Conservation (phyloP, 2,888 invertebrate genomes). For the Girardia tigrina region DNA sequence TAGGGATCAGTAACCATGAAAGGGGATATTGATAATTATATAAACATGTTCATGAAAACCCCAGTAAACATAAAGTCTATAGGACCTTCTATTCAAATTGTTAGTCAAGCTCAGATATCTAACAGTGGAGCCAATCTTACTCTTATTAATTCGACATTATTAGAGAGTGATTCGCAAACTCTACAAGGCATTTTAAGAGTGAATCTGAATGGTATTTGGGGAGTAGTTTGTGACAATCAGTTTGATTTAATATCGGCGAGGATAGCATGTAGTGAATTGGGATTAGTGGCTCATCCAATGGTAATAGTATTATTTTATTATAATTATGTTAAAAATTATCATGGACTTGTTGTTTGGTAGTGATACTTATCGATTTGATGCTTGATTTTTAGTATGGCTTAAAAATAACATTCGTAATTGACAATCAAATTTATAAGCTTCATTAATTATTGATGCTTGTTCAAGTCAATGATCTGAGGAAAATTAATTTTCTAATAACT, state of each 20-base stretch:
- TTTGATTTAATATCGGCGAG: background rate
- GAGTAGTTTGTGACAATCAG: conserved; percentile 14
- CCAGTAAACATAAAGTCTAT: background rate
- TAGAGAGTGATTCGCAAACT: background rate
- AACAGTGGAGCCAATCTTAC: background rate
- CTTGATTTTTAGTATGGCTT: too few species aligned
- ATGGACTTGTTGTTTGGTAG: too few species aligned
- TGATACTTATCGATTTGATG: too few species aligned
- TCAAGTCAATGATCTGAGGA: too few species aligned
- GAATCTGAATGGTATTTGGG: conserved; percentile 11
- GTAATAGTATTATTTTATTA: too few species aligned
- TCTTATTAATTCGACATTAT: background rate
- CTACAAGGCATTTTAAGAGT: background rate
- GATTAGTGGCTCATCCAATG: conserved; percentile 27
- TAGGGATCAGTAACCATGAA: background rate
- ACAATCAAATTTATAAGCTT: too few species aligned
- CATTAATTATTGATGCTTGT: too few species aligned
- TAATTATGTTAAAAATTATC: too few species aligned
- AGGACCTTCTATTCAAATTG: background rate
- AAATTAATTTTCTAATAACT: too few species aligned
- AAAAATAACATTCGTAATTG: too few species aligned
- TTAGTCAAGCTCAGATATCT: background rate
- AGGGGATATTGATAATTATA: background rate
- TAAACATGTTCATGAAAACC: background rate
- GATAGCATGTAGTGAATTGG: conserved; percentile 8